These are phyloP conservation scores for Psittacula echo DNA, from an alignment of 2,797 vertebrate species.

Conservation along the genomic window DNA sequence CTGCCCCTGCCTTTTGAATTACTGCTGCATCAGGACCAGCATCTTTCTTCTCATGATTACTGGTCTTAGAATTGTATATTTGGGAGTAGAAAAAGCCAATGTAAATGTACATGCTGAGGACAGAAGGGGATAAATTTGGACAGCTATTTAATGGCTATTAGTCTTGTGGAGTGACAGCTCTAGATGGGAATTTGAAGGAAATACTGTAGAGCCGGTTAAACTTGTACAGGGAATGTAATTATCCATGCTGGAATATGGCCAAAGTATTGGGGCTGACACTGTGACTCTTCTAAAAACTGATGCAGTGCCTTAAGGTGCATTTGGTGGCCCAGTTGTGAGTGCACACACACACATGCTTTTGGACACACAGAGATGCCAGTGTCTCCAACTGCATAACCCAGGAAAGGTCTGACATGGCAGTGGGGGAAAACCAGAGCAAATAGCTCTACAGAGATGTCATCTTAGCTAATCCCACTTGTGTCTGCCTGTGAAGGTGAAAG, in stretches of 20 bases:
- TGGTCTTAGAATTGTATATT: not conserved
- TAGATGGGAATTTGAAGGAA: not conserved
- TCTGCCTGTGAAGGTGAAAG: not conserved
- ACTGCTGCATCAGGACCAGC: not conserved
- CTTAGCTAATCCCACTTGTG: not conserved
- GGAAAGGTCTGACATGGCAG: not conserved
- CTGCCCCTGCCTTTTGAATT: not conserved
- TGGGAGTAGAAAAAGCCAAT: not conserved
- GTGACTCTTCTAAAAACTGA: not conserved
- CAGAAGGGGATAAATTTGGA: not conserved
- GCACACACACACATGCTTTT: rapidly evolving
- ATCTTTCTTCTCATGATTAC: not conserved
- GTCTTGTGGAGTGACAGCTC: constrained; percentile 19
- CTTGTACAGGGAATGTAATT: not conserved
- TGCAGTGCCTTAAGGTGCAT: not conserved
- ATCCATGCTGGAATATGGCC: not conserved
- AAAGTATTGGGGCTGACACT: not conserved
- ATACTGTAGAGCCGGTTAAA: not conserved
- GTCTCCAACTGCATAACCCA: not conserved
- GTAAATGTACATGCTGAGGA: not conserved
- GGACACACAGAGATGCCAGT: not conserved
- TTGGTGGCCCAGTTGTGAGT: not conserved
- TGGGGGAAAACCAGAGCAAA: not conserved
- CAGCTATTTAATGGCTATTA: constrained; percentile 19
- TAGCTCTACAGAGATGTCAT: not conserved